A percentile compares a stretch with the other conserved stretches of the same genome.
Conservation (phyloP, 1,140 invertebrate genomes). For the Diploscapter pachys region DNA sequence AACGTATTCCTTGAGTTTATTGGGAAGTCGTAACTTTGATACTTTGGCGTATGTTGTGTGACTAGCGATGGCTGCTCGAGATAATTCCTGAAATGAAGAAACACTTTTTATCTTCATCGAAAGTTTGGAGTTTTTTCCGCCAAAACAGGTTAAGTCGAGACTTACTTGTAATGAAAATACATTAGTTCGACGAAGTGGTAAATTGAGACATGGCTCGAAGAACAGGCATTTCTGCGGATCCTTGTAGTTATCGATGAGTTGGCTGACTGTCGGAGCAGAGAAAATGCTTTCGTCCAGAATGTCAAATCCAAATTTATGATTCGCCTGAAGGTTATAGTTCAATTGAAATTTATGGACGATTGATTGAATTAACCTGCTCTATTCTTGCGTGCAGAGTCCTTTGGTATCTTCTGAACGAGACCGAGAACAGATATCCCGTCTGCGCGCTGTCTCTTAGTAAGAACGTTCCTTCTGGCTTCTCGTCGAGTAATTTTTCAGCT, state of each 20-base stretch:
- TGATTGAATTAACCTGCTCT: conserved; percentile 79
- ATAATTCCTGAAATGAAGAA: too few species aligned
- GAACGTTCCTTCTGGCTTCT: conserved; percentile 88
- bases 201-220: conserved; percentile 93
- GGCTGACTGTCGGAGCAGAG: conserved; percentile 78
- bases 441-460: conserved; percentile 89
- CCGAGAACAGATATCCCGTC: conserved; percentile 94
- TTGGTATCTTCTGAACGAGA: conserved; percentile 79
- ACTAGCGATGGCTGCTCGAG: too few species aligned
- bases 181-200: conserved; percentile 72
- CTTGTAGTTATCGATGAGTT: conserved; percentile 92
- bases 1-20: too few species aligned
- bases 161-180: conserved; percentile 60
- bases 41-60: too few species aligned
- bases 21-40: too few species aligned
- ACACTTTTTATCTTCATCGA: too few species aligned
- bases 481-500: conserved; percentile 85
- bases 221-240: conserved; percentile 88
- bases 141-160: too few species aligned
- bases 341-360: not conserved
- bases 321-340: not conserved
- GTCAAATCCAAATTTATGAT: conserved; percentile 88
- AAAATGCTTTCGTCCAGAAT: conserved; percentile 92
- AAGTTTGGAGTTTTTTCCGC: too few species aligned
- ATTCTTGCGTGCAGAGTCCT: conserved; percentile 90